Conservation (phyloP, 2,797 vertebrate species). For the Pristis pectinata region DNA sequence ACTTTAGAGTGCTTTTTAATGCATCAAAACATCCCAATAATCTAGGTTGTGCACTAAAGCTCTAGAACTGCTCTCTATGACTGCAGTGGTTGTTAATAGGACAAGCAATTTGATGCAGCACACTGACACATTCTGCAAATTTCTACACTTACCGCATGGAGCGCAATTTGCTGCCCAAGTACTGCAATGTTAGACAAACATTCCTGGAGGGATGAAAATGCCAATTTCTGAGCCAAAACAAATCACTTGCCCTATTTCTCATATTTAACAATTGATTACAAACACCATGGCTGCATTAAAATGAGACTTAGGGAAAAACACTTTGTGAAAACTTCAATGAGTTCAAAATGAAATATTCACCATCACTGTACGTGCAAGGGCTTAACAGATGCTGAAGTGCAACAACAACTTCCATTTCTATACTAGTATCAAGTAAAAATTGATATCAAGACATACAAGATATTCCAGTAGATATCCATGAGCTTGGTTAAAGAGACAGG, state of each 20-base stretch:
- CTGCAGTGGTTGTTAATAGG: not conserved
- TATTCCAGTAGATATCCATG: no score
- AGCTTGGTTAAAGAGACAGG: no score
- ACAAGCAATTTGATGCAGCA: constrained; percentile 6
- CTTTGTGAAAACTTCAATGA: no score
- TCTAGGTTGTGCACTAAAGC: not conserved
- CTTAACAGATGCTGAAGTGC: not conserved
- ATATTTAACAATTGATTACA: not conserved
- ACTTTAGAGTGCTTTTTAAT: not conserved
- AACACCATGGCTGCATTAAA: not conserved
- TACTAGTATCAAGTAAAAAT: no score
- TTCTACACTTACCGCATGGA: constrained; percentile 18
- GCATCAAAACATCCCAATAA: not conserved
- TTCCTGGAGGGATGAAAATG: constrained; percentile 32
- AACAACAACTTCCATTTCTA: no score
- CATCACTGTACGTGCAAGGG: not conserved
- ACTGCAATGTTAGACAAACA: constrained; percentile 7
- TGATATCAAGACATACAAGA: no score
- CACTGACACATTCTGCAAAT: not conserved
- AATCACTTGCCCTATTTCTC: constrained; percentile 18
- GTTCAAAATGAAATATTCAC: not conserved
- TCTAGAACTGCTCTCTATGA: not conserved
- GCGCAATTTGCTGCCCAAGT: constrained; percentile 9
- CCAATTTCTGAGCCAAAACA: constrained; percentile 29
- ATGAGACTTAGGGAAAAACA: not conserved